Base-by-base conservation (phyloP, 2,797 vertebrate species). In the Phaenicophaeus curvirostris region DNA sequence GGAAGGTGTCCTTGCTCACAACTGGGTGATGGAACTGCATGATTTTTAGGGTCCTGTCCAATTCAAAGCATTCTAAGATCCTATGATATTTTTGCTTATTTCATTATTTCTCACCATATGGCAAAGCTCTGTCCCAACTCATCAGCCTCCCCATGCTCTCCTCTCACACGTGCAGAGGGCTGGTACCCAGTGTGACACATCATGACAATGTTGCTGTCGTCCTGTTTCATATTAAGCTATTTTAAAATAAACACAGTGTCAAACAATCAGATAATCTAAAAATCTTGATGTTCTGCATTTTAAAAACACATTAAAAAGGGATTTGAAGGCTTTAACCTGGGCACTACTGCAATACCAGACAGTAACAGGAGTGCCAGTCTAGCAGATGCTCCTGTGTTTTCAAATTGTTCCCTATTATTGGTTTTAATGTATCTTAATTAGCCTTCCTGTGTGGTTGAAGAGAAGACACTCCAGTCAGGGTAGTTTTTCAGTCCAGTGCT, bases 401-500 rank as follows among this genome's bases (percentile, higher is more conserved):
- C 73, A 51, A 17, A 20, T 44, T 73, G 66, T 53, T 18, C 44
- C 53, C 21, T 6, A 9, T 68, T 74, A 41, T 18, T n/a, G 61
- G 11, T 74, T 94, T 91, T 77, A 87, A 85, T 72, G 39, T 46
- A 8, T 74, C 84, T 85, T 85, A 90, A 92, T 94, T 69, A 95
- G 53, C 77, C 25, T 73, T 11, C 41, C 23, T 87, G 48, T 83
- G 44, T 85, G 85, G 41, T 78, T 89, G 85, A 71, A 68, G 81
- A 77, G 86, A 61, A 96, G 87, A 61, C 63, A 30, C 89, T 85
- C 89, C 93, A 91, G 82, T 92, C 90, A 63, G 90, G 82, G 93
- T 37, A 77, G 78, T 67, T 92, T 93, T 87, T 93, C 72, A 94
- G 87, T 66, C 81, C 76, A n/a, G 72, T 33, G 46, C 78, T 76